Evolutionary conservation across 2,888 invertebrate genomes (phyloP).

Genomic region (Caradrina clavipalpis): DNA sequence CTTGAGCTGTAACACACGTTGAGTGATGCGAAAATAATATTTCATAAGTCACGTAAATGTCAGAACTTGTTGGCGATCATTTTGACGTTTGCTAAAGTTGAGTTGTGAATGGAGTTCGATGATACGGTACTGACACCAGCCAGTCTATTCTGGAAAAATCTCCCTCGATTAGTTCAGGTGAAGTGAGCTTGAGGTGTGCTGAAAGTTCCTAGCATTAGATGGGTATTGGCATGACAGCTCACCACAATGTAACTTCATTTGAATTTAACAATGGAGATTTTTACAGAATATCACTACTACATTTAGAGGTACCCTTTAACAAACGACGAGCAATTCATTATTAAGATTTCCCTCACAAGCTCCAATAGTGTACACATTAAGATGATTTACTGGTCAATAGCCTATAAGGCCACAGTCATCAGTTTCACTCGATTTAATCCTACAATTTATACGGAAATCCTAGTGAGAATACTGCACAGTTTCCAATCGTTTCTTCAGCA

Average conservation of each 20-base stretch:
- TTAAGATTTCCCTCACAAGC: slow-evolving; percentile 3
- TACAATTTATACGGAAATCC: slow-evolving; percentile 17
- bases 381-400: slow-evolving; percentile 22
- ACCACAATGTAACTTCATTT: background rate
- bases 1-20: slow-evolving; percentile 6
- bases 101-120: background rate
- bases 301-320: slow-evolving; percentile 4
- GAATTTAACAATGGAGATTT: background rate
- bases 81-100: background rate
- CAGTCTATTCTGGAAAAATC: background rate
- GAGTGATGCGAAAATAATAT: slow-evolving; percentile 4
- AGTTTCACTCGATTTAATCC: slow-evolving; percentile 27
- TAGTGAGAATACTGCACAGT: slow-evolving; percentile 19
- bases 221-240: background rate
- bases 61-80: background rate
- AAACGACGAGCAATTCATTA: slow-evolving; percentile 6
- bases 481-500: slow-evolving; percentile 23
- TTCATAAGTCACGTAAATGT: slow-evolving; percentile 8
- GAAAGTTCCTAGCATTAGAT: too few species aligned
- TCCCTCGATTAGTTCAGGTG: too few species aligned
- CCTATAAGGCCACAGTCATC: slow-evolving; percentile 12
- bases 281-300: too few species aligned
- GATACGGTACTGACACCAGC: background rate
- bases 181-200: too few species aligned
- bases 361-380: slow-evolving; percentile 29